Percentiles rank a stretch among this genome's conserved stretches.
Evolutionary conservation across 2,797 vertebrate species (phyloP).

Genomic region (Xyrichtys novacula): DNA sequence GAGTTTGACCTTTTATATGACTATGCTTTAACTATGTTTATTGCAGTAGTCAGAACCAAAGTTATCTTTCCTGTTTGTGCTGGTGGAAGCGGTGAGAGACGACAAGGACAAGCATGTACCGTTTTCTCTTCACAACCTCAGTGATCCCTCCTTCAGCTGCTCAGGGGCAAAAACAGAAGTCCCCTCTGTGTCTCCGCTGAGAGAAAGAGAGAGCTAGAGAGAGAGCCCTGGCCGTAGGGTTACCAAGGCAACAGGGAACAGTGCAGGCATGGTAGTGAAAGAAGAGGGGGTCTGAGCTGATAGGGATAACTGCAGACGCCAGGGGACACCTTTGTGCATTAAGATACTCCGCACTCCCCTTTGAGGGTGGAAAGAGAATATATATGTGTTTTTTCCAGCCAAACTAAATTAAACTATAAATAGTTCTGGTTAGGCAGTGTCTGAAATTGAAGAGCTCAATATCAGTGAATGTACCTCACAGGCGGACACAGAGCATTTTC

Average conservation of each 20-base stretch:
- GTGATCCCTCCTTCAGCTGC: constrained; percentile 73
- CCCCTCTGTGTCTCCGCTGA: constrained; percentile 63
- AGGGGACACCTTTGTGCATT: constrained; percentile 78
- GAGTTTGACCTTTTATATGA: constrained; percentile 24
- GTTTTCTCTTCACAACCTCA: constrained; percentile 65
- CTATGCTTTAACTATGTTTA: too few relatives aligned
- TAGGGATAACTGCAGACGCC: constrained; percentile 71
- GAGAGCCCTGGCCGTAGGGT: constrained; percentile 70
- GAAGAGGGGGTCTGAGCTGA: constrained; percentile 68
- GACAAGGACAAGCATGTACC: constrained; percentile 61
- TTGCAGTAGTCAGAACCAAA: constrained; percentile 1
- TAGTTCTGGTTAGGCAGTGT: constrained; percentile 47
- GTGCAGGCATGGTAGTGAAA: constrained; percentile 74
- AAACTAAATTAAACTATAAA: constrained; percentile 62
- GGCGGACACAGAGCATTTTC: constrained; percentile 39
- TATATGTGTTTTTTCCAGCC: constrained; percentile 18
- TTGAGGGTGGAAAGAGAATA: constrained; percentile 20
- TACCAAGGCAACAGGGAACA: constrained; percentile 82
- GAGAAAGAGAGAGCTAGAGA: constrained; percentile 35
- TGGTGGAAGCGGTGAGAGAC: constrained; percentile 31
- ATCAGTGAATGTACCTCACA: constrained; percentile 40
- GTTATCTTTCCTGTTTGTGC: constrained; percentile 8
- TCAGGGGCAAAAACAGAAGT: constrained; percentile 76
- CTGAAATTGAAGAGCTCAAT: constrained; percentile 47
- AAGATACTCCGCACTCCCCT: constrained; percentile 63